Evolutionary conservation across 1,140 invertebrate species (phyloP).

Genomic region (Epicauta chinensis): DNA sequence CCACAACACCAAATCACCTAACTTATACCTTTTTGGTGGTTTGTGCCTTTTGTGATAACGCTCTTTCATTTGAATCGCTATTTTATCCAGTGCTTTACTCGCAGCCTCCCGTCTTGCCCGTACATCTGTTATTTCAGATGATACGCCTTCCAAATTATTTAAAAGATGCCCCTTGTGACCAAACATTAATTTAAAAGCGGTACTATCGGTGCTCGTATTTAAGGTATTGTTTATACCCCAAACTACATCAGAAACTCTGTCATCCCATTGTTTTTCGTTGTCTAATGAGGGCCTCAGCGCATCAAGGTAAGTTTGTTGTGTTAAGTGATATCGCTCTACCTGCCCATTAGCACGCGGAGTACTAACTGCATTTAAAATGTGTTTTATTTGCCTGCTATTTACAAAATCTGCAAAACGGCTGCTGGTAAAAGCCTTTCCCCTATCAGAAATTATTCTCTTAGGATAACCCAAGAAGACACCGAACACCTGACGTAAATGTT

Average conservation of each 20-base stretch:
- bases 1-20: conserved; percentile 20
- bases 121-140: background rate
- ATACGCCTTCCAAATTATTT: background rate
- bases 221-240: conserved; percentile 29
- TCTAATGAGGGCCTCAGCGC: conserved; percentile 14
- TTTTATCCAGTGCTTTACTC: background rate
- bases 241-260: conserved; percentile 25
- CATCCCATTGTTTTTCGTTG: conserved; percentile 29
- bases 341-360: conserved; percentile 31
- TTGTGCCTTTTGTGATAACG: conserved; percentile 14
- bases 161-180: background rate
- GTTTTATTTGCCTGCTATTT: conserved; percentile 23
- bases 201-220: background rate
- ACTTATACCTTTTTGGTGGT: conserved; percentile 10
- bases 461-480: conserved; percentile 36
- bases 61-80: conserved; percentile 5
- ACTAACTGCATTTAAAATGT: conserved; percentile 25
- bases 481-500: background rate
- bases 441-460: conserved; percentile 23
- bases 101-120: background rate
- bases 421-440: conserved; percentile 29
- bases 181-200: conserved; percentile 8
- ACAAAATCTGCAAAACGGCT: conserved; percentile 26
- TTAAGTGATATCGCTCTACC: conserved; percentile 27
- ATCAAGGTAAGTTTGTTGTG: conserved; percentile 8